These are phyloP conservation scores for Epizoanthus ramosus DNA, from an alignment of 92 coral and sea anemone genomes.

Conservation along the genomic window DNA sequence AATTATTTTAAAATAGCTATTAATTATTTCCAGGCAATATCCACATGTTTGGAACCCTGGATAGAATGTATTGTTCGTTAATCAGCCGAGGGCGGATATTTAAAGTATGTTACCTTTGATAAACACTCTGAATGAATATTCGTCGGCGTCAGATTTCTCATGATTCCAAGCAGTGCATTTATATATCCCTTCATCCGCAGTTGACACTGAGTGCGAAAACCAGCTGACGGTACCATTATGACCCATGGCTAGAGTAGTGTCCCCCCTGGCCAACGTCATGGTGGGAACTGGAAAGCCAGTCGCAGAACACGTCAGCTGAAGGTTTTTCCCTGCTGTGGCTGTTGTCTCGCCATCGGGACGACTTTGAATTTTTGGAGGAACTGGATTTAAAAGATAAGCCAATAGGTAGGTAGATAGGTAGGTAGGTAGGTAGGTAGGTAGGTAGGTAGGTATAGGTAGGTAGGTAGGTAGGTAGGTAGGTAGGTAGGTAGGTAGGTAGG, in stretches of 20 bases:
- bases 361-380: neutral
- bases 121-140: neutral
- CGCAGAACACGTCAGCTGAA: neutral
- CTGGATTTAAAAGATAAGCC: too few species aligned
- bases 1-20: too few species aligned
- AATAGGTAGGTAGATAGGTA: too few species aligned
- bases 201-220: neutral
- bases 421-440: too few species aligned
- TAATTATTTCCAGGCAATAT: too few species aligned
- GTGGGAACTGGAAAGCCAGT: neutral
- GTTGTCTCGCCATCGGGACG: neutral
- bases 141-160: neutral
- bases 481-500: too few species aligned
- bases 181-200: neutral
- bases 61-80: too few species aligned
- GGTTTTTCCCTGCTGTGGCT: neutral
- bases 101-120: neutral
- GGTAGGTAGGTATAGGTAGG: too few species aligned
- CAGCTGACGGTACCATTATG: neutral
- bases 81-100: too few species aligned
- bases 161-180: conserved; percentile 3
- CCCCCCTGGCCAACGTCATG: neutral
- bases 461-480: too few species aligned
- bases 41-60: too few species aligned
- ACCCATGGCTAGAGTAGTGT: neutral